Conservation (phyloP, 2,888 invertebrate genomes). For the Dicycla oo region DNA sequence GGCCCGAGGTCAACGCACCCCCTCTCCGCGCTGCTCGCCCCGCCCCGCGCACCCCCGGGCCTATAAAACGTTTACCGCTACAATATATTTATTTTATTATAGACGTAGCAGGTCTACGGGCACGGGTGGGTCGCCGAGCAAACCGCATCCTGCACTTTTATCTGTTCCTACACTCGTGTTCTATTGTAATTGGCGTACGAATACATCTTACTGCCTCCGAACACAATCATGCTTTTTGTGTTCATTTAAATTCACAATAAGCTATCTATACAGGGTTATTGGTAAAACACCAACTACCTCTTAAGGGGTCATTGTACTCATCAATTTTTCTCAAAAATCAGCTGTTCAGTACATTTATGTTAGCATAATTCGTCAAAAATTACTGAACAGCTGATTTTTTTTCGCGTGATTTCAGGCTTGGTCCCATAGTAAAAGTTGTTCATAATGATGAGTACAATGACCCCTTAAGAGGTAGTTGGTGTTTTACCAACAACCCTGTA, state of each 20-base stretch:
- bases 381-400: too few relatives aligned
- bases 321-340: too few relatives aligned
- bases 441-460: too few relatives aligned
- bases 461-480: too few relatives aligned
- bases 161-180: slow-evolving; percentile 51
- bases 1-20: slow-evolving; percentile 85
- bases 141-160: slow-evolving; percentile 66
- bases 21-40: slow-evolving; percentile 70
- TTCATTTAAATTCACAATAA: slow-evolving; percentile 28
- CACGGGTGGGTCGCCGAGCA: slow-evolving; percentile 62
- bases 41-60: slow-evolving; percentile 73
- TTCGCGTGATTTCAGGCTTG: too few relatives aligned
- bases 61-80: slow-evolving; percentile 84
- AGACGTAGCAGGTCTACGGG: slow-evolving; percentile 65
- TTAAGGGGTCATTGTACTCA: too few relatives aligned
- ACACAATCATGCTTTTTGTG: slow-evolving; percentile 12
- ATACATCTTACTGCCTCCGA: slow-evolving; percentile 21
- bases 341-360: too few relatives aligned
- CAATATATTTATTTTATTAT: slow-evolving; percentile 80
- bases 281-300: too few relatives aligned
- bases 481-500: too few relatives aligned
- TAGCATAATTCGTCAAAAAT: too few relatives aligned
- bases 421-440: too few relatives aligned
- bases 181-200: slow-evolving; percentile 48
- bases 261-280: too few relatives aligned